A percentile compares a stretch with the other conserved stretches of the same genome.
These are phyloP conservation scores for Pseudorhombus dupliciocellatus DNA, from an alignment of 2,113 vertebrate species.

Conservation along the genomic window DNA sequence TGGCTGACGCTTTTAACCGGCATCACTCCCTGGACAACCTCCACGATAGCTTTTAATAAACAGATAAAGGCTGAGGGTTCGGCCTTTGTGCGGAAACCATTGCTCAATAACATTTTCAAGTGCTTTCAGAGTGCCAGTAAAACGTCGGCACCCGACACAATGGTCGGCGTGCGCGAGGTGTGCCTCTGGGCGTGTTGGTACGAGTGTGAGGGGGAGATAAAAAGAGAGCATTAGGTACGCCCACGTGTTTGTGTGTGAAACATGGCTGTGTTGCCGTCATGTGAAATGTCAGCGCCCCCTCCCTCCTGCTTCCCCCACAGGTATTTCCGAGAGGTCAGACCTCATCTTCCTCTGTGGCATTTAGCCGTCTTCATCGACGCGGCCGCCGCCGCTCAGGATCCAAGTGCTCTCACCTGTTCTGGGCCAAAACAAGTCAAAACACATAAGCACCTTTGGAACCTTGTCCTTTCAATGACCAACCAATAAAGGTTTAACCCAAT, in stretches of 20 bases:
- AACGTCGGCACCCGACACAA: not conserved
- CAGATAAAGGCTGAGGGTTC: not conserved
- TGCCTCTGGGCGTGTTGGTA: not conserved
- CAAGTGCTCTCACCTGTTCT: constrained; percentile 40
- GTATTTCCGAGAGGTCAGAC: constrained; percentile 71
- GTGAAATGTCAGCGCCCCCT: constrained; percentile 74
- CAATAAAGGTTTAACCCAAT: constrained; percentile 25
- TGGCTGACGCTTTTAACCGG: not conserved
- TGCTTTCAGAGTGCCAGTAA: constrained; percentile 11
- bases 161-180: not conserved
- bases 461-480: not conserved
- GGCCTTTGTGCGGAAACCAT: not conserved
- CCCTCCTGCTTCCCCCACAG: constrained; percentile 57
- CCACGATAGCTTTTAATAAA: constrained; percentile 17
- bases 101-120: constrained; percentile 5
- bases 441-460: constrained; percentile 2
- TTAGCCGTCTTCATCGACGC: constrained; percentile 62
- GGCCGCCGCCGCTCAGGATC: constrained; percentile 17
- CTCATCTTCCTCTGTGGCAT: constrained; percentile 67
- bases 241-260: constrained; percentile 35
- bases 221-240: constrained; percentile 26
- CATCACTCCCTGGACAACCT: not conserved
- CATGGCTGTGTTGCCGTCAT: constrained; percentile 23
- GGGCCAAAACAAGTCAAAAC: constrained; percentile 47
- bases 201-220: constrained; percentile 12